Evolutionary conservation across 2,113 vertebrate genomes (phyloP), one percentile per base, ranked within the genome.

Genomic region (Phrynosoma platyrhinos): DNA sequence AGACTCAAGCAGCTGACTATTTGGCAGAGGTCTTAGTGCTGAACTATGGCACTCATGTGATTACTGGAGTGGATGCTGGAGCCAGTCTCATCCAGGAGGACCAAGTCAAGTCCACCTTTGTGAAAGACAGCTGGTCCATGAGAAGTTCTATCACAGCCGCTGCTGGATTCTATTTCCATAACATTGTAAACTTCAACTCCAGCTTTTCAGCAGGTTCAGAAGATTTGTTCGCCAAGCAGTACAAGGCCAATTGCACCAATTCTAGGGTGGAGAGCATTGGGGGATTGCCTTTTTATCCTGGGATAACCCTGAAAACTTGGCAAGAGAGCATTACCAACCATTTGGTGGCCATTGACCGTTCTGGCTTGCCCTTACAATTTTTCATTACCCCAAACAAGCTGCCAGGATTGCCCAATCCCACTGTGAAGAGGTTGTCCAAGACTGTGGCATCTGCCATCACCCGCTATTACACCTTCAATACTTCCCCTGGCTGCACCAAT

Each of bases 261-360:
- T 99, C 98, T 20, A 92, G 98, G 52, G 96, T 97, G 6, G 95
- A 97, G 88, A 98, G 98, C 92, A 91, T 98, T 0, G 98, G 98
- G 0, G 97, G 98, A 3, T 25, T 72, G 16, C 96, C 98, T 0
- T 99, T 98, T 84, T 98, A 98, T 91, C 98, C 98, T 0, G 98
- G 98, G 4, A 98, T 99, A 93, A 98, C 98, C 64, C 95, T 99
- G 82, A 96, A 98, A 96, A 95, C 92, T 69, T 99, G 98, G 98
- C 98, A 99, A 91, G 97, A 98, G 88, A 95, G 92, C 47, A 98
- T 96, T 58, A 83, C 72, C 52, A 98, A 99, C 95, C 98, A 99
- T 92, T 95, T 99, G 90, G 98, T 99, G 89, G 97, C 98, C 47
- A 94, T 99, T 0, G 98, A 99, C 91, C 97, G 98, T 4, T 95